These are phyloP conservation scores for Acanthisitta chloris DNA, from an alignment of 2,113 vertebrate genomes.

Conservation along the genomic window DNA sequence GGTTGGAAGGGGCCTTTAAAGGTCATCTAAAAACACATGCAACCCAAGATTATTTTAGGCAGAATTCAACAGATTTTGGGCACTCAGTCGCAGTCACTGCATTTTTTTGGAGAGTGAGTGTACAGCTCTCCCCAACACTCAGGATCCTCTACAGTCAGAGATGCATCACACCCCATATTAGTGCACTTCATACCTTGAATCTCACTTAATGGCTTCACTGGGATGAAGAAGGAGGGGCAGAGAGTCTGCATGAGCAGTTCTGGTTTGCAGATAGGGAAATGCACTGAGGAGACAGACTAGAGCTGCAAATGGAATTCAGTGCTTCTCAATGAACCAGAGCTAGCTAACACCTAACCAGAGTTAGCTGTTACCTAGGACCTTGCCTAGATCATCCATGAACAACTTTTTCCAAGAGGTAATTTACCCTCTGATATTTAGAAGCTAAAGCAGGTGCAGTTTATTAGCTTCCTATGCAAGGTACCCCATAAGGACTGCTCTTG, in stretches of 20 bases:
- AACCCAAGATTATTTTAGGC: not conserved
- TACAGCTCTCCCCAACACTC: not conserved
- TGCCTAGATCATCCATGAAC: not conserved
- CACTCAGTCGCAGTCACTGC: not conserved
- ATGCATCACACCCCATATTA: rapidly evolving
- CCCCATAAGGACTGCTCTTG: not conserved
- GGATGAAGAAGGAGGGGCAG: not conserved
- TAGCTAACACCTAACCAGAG: not conserved
- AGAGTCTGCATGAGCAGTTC: not conserved
- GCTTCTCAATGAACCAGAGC: not conserved
- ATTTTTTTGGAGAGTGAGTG: not conserved
- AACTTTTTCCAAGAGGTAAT: not conserved
- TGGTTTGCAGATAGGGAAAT: not conserved
- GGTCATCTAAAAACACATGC: not conserved
- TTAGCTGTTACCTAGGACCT: not conserved
- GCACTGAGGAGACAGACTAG: not conserved
- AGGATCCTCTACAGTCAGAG: not conserved
- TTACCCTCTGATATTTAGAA: not conserved
- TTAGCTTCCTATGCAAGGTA: not conserved
- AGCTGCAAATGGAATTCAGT: not conserved
- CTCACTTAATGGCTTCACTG: not conserved
- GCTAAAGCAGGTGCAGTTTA: constrained; percentile 3
- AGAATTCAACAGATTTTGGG: not conserved
- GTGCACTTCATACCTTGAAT: not conserved
- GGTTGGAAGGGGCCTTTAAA: not conserved